phyloP scores from a whole-genome alignment of 2,113 vertebrate genomes.

The Tinamus guttatus region DNA sequence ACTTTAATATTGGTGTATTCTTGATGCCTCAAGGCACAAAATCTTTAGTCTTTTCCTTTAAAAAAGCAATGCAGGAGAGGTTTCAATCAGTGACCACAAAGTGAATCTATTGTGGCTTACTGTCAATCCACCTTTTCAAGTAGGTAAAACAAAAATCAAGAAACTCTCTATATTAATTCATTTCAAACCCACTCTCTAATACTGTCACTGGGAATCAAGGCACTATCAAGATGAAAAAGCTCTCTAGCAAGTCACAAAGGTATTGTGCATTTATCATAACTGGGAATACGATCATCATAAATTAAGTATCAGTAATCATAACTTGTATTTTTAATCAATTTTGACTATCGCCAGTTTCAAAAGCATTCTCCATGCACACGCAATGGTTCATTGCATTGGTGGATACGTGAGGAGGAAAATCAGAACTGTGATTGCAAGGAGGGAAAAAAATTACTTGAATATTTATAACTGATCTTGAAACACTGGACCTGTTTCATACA shows the following conservation, averaged over 20 bases:
- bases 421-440: background rate
- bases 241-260: background rate
- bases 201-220: background rate
- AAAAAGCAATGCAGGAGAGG: background rate
- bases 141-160: background rate
- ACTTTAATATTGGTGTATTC: background rate
- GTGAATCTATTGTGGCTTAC: background rate
- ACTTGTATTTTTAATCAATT: constrained; percentile 18
- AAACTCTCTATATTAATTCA: background rate
- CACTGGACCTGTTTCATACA: constrained; percentile 31
- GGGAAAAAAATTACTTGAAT: background rate
- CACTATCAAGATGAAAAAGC: constrained; percentile 1
- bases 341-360: background rate
- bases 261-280: background rate
- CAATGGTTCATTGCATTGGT: background rate
- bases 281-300: background rate
- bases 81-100: background rate
- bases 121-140: background rate
- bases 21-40: background rate
- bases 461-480: constrained; percentile 47
- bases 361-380: background rate
- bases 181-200: background rate
- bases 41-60: background rate
- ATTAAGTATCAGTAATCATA: background rate
- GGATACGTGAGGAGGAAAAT: background rate